Percentiles rank a stretch among this genome's conserved stretches.
These are phyloP conservation scores for Nephrocerus scutellatus DNA, from an alignment of 2,888 invertebrate genomes.

Conservation along the genomic window DNA sequence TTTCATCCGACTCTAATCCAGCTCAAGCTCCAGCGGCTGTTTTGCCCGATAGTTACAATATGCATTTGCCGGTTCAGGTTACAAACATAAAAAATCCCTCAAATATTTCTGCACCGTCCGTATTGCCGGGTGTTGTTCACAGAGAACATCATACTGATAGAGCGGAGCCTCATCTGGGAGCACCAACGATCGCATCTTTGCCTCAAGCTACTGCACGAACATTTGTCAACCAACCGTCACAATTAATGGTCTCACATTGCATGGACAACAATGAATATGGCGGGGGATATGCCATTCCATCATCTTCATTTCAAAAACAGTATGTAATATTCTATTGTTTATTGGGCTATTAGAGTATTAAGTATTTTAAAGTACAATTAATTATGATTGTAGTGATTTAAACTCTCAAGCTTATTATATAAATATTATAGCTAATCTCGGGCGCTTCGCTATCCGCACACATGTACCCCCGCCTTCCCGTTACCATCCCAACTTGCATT, in stretches of 20 bases:
- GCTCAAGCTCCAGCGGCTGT: slow-evolving; percentile 24
- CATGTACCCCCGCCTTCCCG: too few species aligned
- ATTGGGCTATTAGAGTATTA: neutral
- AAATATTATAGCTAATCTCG: too few species aligned
- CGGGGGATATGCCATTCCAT: too few species aligned
- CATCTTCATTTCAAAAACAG: slow-evolving; percentile 18
- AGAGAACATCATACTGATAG: too few species aligned
- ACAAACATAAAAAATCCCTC: too few species aligned
- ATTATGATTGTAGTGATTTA: too few species aligned
- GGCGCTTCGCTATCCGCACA: too few species aligned
- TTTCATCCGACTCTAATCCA: slow-evolving; percentile 32
- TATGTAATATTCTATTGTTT: slow-evolving; percentile 15
- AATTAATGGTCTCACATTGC: slow-evolving; percentile 13
- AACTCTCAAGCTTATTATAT: too few species aligned
- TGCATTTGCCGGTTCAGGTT: slow-evolving; percentile 17
- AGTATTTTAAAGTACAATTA: too few species aligned
- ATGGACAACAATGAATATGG: too few species aligned
- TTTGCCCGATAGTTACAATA: slow-evolving; percentile 16
- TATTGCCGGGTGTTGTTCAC: slow-evolving; percentile 14
- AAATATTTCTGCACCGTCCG: too few species aligned
- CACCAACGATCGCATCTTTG: slow-evolving; percentile 10
- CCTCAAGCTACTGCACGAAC: slow-evolving; percentile 22
- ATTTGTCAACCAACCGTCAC: slow-evolving; percentile 21
- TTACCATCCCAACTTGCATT: too few species aligned
- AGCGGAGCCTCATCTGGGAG: slow-evolving; percentile 11